Evolutionary conservation across 2,888 invertebrate genomes (phyloP).

Genomic region (Eutolmus rufibarbis): DNA sequence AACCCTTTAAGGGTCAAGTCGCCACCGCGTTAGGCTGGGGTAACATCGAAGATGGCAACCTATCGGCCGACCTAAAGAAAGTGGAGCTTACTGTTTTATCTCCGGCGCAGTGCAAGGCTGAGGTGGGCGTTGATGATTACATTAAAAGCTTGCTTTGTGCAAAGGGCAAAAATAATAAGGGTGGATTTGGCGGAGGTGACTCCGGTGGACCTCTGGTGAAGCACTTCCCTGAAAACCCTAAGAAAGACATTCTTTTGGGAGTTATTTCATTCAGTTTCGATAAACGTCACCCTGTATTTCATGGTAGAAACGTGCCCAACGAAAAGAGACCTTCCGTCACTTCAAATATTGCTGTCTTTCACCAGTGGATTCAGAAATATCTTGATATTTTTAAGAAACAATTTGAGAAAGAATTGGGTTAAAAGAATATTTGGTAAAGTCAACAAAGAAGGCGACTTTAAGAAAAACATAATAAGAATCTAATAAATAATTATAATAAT

Average conservation of each 20-base stretch:
- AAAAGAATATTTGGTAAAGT: not conserved
- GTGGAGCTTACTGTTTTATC: not conserved
- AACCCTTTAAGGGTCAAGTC: not conserved
- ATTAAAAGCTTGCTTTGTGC: not conserved
- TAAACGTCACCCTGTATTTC: not conserved
- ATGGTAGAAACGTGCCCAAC: not conserved
- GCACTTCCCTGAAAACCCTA: not conserved
- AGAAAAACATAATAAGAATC: not conserved
- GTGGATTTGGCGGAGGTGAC: not conserved
- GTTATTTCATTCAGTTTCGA: not conserved
- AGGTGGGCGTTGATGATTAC: not conserved
- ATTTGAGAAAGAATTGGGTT: not conserved
- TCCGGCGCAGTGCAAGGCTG: not conserved
- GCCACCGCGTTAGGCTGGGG: not conserved
- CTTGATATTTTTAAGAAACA: not conserved
- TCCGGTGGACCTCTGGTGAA: constrained; percentile 6
- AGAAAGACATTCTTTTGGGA: not conserved
- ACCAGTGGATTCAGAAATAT: not conserved
- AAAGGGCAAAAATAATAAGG: not conserved
- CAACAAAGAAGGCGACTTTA: not conserved
- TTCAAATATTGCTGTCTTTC: not conserved
- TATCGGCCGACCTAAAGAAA: not conserved
- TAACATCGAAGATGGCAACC: not conserved
- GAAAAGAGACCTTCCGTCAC: not conserved
- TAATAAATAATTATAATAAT: not conserved